phyloP scores from a whole-genome alignment of 1,140 invertebrate genomes.

The Hycleus phaleratus region DNA sequence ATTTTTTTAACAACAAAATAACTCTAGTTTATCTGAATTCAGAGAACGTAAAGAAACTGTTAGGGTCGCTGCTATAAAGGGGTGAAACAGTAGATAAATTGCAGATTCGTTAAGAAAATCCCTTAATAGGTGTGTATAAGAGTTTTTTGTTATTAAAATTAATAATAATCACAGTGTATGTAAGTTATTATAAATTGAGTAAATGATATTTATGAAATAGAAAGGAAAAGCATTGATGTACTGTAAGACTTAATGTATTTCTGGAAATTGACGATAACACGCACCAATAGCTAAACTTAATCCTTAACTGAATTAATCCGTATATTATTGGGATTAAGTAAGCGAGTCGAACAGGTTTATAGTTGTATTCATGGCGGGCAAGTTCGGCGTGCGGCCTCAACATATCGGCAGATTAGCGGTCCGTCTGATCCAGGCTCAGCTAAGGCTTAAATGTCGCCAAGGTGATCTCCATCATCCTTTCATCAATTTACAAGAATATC shows the following conservation, averaged over 20 bases:
- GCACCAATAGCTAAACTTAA: constrained; percentile 36
- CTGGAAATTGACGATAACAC: constrained; percentile 35
- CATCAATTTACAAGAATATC: neutral
- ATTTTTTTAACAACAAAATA: no score
- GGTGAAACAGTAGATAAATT: no score
- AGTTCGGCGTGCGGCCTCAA: constrained; percentile 29
- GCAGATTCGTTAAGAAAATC: no score
- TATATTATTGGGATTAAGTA: constrained; percentile 33
- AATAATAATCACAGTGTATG: no score
- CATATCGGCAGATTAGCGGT: constrained; percentile 35
- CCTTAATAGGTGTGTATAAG: neutral
- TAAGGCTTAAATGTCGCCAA: constrained; percentile 27
- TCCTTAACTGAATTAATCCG: constrained; percentile 33
- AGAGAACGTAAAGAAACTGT: no score
- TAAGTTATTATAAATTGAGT: neutral
- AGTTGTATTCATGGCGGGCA: constrained; percentile 25
- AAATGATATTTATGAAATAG: constrained; percentile 2
- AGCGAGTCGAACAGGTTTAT: constrained; percentile 33
- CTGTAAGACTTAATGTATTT: constrained; percentile 17
- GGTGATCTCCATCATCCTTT: constrained; percentile 26
- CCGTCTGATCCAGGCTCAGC: constrained; percentile 32
- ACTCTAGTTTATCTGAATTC: no score
- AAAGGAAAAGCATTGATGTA: neutral
- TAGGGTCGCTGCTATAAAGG: no score
- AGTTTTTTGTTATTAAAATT: neutral